These are phyloP conservation scores for Odontocolon sp. DNA, from an alignment of 2,888 invertebrate genomes.

Conservation along the genomic window DNA sequence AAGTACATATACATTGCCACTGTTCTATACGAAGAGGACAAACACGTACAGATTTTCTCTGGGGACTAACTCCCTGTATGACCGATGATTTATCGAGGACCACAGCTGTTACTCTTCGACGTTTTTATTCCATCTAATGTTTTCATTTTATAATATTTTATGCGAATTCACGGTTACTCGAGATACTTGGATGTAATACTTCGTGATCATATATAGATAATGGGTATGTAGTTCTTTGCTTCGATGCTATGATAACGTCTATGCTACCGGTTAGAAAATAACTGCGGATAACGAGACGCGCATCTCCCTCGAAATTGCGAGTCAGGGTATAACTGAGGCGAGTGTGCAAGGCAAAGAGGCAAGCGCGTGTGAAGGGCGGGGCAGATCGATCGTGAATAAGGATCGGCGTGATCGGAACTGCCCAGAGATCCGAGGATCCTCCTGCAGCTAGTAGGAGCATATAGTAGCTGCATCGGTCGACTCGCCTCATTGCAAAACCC, in stretches of 20 bases:
- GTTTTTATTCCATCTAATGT: background rate
- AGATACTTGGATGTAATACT: background rate
- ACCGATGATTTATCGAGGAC: slow-evolving; percentile 41
- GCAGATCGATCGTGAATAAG: slow-evolving; percentile 63
- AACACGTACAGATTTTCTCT: slow-evolving; percentile 50
- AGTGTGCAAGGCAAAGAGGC: slow-evolving; percentile 15
- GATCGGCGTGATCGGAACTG: slow-evolving; percentile 52
- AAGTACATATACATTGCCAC: slow-evolving; percentile 15
- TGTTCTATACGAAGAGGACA: slow-evolving; percentile 38
- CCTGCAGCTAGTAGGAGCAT: slow-evolving; percentile 47
- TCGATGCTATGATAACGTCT: slow-evolving; percentile 2
- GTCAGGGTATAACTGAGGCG: background rate
- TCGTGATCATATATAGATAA: background rate
- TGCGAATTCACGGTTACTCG: slow-evolving; percentile 4
- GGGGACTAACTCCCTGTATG: slow-evolving; percentile 10
- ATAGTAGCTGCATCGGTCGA: slow-evolving; percentile 55
- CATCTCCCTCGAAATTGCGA: slow-evolving; percentile 33
- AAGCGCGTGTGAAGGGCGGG: slow-evolving; percentile 58
- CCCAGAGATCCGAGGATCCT: slow-evolving; percentile 43
- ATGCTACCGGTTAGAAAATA: slow-evolving; percentile 30
- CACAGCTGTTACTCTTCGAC: slow-evolving; percentile 17
- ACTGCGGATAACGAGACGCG: background rate
- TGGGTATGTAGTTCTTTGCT: background rate
- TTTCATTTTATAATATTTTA: background rate
- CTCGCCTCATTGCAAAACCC: slow-evolving; percentile 59